Evolutionary conservation across 2,888 invertebrate genomes (phyloP), one percentile per base, ranked within the genome.

Genomic region (Hoplodrina ambigua): DNA sequence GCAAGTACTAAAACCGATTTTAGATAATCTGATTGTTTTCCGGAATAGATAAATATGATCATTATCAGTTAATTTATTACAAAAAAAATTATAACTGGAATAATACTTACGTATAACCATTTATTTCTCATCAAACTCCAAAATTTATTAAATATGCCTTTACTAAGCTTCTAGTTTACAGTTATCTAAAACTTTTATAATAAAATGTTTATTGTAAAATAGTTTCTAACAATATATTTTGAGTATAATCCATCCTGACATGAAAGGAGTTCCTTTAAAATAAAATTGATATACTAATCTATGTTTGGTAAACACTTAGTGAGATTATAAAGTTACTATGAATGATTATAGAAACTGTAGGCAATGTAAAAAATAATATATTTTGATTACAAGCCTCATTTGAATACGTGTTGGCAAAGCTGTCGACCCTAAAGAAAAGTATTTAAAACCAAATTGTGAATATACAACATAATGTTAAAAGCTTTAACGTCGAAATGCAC

Each of bases 401-500:
- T n/a, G 30, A 49, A 30, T n/a, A 41, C 10, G 25, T n/a, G 2
- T 54, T 46, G 15, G 8, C 33, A 19, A 68, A 59, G 15, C 19
- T 25, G 20, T n/a, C 7, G 4, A 10, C 55, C 37, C 44, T 55
- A 59, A 67, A 33, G 11, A 52, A 44, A 50, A 46, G 25, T 15
- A 66, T 49, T 67, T 59, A 11, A 67, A 67, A 52, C 6, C 13
- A 33, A 59, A 44, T n/a, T 4, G n/a, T 49, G 15, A 65, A 46
- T 57, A 56, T 55, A 56, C 25, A 46, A 56, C 69, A 86, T 87
- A 86, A 88, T 85, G 80, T 87, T 88, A 86, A 90, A 89, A 90
- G 88, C 85, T 89, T 88, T 88, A 86, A 90, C 88, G 85, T 82
- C 82, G 76, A 90, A 92, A 91, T 91, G 92, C 92, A 91, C 92